A percentile compares a stretch with the other conserved stretches of the same genome.
These are phyloP conservation scores for Stomorhina lunata DNA, from an alignment of 2,888 invertebrate species.

Conservation along the genomic window DNA sequence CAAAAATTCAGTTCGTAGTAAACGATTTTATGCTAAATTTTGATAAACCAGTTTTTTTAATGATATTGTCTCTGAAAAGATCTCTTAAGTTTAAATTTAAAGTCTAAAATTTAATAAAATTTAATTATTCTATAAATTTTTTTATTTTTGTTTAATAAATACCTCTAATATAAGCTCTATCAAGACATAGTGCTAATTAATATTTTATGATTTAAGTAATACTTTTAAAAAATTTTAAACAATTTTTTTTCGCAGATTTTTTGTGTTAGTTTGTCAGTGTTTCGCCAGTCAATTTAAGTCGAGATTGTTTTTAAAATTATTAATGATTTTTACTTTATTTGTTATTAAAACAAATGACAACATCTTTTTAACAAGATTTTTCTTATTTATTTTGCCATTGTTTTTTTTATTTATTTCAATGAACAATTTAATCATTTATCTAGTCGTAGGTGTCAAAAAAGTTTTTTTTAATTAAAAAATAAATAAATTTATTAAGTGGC, in stretches of 20 bases:
- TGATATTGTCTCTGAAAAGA: no score
- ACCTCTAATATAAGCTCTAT: no score
- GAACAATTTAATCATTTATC: background rate
- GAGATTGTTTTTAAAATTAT: slow-evolving; percentile 26
- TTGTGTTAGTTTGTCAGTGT: background rate
- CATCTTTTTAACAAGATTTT: slow-evolving; percentile 43
- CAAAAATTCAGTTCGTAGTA: no score
- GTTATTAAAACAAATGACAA: slow-evolving; percentile 36
- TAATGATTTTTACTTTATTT: slow-evolving; percentile 31
- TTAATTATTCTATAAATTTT: no score
- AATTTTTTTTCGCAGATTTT: background rate
- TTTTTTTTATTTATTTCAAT: no score
- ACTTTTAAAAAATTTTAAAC: background rate
- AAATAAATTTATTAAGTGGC: background rate
- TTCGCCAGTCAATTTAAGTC: slow-evolving; percentile 22
- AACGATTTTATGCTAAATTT: no score
- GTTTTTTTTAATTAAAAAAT: background rate
- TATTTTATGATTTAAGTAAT: slow-evolving; percentile 16
- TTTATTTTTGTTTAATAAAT: no score
- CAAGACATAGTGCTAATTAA: background rate
- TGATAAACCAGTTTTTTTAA: no score
- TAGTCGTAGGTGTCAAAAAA: slow-evolving; percentile 30
- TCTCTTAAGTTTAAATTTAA: no score
- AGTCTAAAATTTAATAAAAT: no score
- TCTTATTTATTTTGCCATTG: background rate